phyloP scores from a whole-genome alignment of 2,888 invertebrate species.

The Gisinianus flammeolus region DNA sequence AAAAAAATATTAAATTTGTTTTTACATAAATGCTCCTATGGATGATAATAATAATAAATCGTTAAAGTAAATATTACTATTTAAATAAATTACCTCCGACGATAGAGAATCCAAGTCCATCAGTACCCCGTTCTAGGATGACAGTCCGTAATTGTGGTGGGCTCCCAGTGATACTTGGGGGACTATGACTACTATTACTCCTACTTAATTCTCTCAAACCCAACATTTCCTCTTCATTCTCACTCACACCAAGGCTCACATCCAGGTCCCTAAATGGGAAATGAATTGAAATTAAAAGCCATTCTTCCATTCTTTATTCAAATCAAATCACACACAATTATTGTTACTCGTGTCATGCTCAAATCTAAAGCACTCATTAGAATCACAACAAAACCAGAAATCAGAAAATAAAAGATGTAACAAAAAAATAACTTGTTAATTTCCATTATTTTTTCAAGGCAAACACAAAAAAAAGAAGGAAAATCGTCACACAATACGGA shows the following conservation, averaged over 20 bases:
- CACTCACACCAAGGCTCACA: slow-evolving; percentile 43
- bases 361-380: too few relatives aligned
- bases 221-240: slow-evolving; percentile 43
- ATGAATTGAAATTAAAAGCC: not conserved
- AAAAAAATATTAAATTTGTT: too few relatives aligned
- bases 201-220: slow-evolving; percentile 32
- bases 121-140: slow-evolving; percentile 64
- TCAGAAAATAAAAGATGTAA: too few relatives aligned
- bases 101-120: slow-evolving; percentile 67
- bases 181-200: slow-evolving; percentile 39
- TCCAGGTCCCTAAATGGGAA: slow-evolving; percentile 26
- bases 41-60: too few relatives aligned
- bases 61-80: too few relatives aligned
- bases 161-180: slow-evolving; percentile 41
- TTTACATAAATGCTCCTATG: too few relatives aligned
- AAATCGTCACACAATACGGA: too few relatives aligned
- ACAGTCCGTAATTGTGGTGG: slow-evolving; percentile 59
- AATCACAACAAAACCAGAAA: too few relatives aligned
- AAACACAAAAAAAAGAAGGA: too few relatives aligned
- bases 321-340: not conserved
- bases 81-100: slow-evolving; percentile 61
- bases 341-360: too few relatives aligned
- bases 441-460: too few relatives aligned
- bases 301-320: not conserved
- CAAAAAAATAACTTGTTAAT: too few relatives aligned